phyloP scores from a whole-genome alignment of 2,797 vertebrate species.

The Enteromius trimaculatus region DNA sequence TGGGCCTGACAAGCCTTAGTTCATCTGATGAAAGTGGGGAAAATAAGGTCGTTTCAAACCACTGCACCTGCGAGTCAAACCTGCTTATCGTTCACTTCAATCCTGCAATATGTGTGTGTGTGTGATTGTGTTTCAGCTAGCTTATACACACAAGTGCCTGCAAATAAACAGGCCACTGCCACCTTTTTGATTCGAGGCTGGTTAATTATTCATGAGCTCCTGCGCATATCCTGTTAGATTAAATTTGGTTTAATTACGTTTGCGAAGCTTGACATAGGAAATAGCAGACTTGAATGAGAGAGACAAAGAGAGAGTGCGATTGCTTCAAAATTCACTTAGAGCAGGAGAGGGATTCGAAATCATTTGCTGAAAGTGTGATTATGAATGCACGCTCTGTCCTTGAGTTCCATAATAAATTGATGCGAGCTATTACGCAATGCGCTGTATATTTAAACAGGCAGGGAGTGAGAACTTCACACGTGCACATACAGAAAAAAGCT shows the following conservation, averaged over 20 bases:
- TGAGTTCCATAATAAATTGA: constrained; percentile 31
- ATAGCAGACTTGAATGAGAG: not conserved
- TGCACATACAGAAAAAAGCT: not conserved
- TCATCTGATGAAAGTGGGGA: constrained; percentile 15
- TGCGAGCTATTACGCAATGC: constrained; percentile 18
- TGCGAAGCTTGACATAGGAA: constrained; percentile 66
- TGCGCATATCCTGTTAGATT: constrained; percentile 74
- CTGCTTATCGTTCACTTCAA: constrained; percentile 7
- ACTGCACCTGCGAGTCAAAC: constrained; percentile 2
- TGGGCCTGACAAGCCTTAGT: constrained; percentile 6
- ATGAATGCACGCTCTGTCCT: constrained; percentile 20
- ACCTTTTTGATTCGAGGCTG: constrained; percentile 59
- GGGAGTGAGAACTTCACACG: not conserved
- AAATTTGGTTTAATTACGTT: constrained; percentile 75
- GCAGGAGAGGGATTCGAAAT: constrained; percentile 12
- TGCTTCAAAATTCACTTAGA: constrained; percentile 37
- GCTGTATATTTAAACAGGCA: constrained; percentile 12
- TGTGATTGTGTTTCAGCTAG: constrained; percentile 9
- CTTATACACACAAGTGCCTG: not conserved
- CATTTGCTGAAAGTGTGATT: constrained; percentile 2
- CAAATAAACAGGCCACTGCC: constrained; percentile 30
- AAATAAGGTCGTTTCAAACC: constrained; percentile 25
- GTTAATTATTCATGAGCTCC: constrained; percentile 74
- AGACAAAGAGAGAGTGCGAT: constrained; percentile 21
- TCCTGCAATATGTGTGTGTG: not conserved